A percentile compares a stretch with the other conserved stretches of the same genome.
These are phyloP conservation scores for Oxyura jamaicensis DNA, from an alignment of 2,113 vertebrate species.

Conservation along the genomic window DNA sequence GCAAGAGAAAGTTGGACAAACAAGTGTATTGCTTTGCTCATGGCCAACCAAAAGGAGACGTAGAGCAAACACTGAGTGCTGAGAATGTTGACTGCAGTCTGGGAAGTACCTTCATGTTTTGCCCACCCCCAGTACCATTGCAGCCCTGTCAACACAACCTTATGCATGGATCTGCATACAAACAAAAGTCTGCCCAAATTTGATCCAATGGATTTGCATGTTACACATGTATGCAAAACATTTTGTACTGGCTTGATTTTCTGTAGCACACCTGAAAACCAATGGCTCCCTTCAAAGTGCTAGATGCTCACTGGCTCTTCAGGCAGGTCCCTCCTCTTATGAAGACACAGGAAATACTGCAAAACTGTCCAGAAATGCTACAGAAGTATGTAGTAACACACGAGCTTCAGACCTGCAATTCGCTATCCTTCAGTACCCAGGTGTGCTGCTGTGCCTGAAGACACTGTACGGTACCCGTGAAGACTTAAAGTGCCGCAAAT, in stretches of 20 bases:
- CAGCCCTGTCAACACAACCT: neutral
- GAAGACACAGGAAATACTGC: neutral
- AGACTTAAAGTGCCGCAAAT: neutral
- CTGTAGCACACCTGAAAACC: neutral
- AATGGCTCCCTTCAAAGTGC: neutral
- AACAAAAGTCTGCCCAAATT: neutral
- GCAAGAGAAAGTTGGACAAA: neutral
- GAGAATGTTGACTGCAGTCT: neutral
- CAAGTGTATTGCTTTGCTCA: neutral
- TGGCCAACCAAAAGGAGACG: neutral
- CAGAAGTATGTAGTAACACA: neutral
- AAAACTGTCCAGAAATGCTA: neutral
- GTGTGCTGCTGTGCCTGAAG: neutral
- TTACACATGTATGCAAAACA: fast-evolving
- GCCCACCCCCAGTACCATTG: neutral
- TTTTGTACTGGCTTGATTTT: neutral
- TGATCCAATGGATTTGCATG: neutral
- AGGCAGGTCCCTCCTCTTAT: neutral
- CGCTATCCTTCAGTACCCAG: neutral
- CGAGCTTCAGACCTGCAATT: neutral
- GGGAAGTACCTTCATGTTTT: neutral
- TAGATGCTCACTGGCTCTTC: neutral
- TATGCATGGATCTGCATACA: neutral
- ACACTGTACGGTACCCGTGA: fast-evolving
- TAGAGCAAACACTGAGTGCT: neutral